Base-by-base conservation (phyloP, 2,888 invertebrate genomes). In the Chymomyza amoena region DNA sequence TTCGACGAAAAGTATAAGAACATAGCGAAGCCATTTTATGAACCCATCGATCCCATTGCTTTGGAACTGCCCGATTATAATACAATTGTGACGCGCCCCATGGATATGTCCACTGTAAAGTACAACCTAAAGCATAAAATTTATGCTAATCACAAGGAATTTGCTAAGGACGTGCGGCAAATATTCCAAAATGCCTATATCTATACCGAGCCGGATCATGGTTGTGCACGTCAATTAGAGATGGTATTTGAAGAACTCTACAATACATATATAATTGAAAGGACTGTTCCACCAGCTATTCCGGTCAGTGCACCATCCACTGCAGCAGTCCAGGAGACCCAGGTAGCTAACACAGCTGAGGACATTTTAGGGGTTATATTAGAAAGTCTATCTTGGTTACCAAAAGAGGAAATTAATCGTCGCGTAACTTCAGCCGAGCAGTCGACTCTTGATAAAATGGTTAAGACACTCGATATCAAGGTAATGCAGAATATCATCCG, bases 111-210 rank as follows among this genome's bases (percentile, higher is more conserved):
- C 0, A 80, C 73, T 0, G 18, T 83, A 0, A 62, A 50, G 4
- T 15, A 32, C 13, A 78, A 83, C 0, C 39, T 84, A 1, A n/a
- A 61, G 6, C 7, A 39, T 0, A 51, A 73, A 2, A 69, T 61
- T 6, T 83, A 83, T 63, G 0, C 6, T 3, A 72, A 50, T 28
- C 70, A 75, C 6, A 4, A 5, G 0, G 74, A 82, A 0, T 84
- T 84, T 50, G 87, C 73, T 1, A 16, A 51, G 6, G 83, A 84
- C 60, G 28, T 87, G 18, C 73, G 73, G 0, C 32, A 68, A 0
- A 77, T 87, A n/a, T 84, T 84, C 54, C 50, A 68, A 39, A 84
- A 84, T 28, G 57, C 83, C 0, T 84, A 82, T 61, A 13, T 74
- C 36, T 84, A 82, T n/a, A 80, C 87, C 4, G 52, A 3, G 9